These are phyloP conservation scores for Thaumetopoea pityocampa DNA, from an alignment of 1,140 invertebrate species.

Conservation along the genomic window DNA sequence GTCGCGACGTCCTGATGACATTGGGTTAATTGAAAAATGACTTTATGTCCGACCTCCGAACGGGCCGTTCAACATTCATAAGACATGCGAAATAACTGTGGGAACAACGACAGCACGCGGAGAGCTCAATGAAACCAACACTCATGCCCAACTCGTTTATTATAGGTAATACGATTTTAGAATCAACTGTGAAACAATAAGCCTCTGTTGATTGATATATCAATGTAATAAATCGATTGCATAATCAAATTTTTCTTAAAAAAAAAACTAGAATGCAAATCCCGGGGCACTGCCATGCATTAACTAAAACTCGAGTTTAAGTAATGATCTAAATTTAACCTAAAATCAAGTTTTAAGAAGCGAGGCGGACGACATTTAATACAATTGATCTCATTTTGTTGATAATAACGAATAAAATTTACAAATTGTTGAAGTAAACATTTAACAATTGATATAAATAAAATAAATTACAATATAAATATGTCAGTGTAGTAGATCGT, in stretches of 20 bases:
- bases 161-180: constrained; percentile 30
- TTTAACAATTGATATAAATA: constrained; percentile 39
- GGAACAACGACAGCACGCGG: constrained; percentile 29
- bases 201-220: too few species aligned
- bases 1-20: constrained; percentile 56
- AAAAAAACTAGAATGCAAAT: constrained; percentile 71
- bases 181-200: constrained; percentile 41
- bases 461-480: constrained; percentile 37
- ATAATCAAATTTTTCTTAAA: constrained; percentile 70
- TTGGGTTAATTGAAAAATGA: constrained; percentile 69
- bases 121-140: constrained; percentile 36
- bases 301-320: constrained; percentile 68
- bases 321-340: constrained; percentile 33
- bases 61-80: constrained; percentile 38
- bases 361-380: constrained; percentile 53
- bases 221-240: constrained; percentile 55
- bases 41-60: constrained; percentile 48
- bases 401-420: constrained; percentile 22
- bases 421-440: constrained; percentile 72
- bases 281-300: constrained; percentile 67
- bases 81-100: constrained; percentile 38
- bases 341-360: constrained; percentile 70
- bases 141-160: constrained; percentile 53
- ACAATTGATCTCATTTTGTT: constrained; percentile 32
- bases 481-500: constrained; percentile 55